A percentile compares a stretch with the other conserved stretches of the same genome.
Conservation (phyloP, 2,113 vertebrate species). For the Aleadryas rufinucha region DNA sequence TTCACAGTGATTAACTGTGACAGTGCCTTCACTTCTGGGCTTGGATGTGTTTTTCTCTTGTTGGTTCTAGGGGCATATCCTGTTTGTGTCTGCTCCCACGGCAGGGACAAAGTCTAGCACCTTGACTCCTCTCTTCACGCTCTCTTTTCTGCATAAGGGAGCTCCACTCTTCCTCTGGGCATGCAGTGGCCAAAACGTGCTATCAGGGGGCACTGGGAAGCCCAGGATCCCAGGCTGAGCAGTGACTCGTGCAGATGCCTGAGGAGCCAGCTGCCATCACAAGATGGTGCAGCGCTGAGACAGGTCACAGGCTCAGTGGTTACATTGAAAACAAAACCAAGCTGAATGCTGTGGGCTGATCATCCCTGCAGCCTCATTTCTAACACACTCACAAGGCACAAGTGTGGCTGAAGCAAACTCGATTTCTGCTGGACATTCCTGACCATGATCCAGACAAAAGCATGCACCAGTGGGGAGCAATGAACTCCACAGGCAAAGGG, state of each 20-base stretch:
- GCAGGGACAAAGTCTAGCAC: neutral
- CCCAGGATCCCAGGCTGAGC: neutral
- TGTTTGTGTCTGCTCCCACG: accelerated
- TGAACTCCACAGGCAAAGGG: neutral
- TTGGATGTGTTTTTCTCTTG: neutral
- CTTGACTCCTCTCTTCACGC: neutral
- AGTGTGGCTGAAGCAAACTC: neutral
- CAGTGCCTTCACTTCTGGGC: neutral
- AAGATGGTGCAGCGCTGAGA: neutral
- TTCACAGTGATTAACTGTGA: neutral
- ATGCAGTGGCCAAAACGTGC: accelerated
- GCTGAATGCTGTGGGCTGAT: neutral
- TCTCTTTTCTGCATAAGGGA: neutral
- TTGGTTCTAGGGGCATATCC: neutral
- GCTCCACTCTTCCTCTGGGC: neutral
- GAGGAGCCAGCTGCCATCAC: neutral
- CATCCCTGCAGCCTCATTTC: neutral
- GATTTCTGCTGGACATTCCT: neutral
- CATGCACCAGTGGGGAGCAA: neutral
- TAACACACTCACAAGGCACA: neutral
- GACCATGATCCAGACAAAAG: neutral
- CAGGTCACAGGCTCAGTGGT: neutral
- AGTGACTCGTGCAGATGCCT: neutral
- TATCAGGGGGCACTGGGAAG: neutral
- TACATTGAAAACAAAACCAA: neutral